Conservation (phyloP, 2,113 vertebrate genomes). For the Paradoxurus hermaphroditus region DNA sequence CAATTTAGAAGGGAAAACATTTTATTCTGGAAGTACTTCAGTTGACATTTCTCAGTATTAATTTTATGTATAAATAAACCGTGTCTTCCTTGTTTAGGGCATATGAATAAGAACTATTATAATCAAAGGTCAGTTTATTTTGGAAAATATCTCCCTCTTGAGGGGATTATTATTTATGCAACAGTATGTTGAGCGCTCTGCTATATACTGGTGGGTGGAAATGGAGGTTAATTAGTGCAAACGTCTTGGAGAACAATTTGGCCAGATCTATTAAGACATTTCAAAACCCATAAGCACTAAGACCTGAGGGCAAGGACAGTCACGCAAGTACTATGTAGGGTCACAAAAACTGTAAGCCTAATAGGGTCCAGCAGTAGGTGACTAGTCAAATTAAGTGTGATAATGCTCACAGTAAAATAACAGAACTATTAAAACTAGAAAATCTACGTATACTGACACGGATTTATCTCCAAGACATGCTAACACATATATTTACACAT, state of each 20-base stretch:
- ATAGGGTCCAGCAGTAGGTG: not conserved
- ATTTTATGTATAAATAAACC: not conserved
- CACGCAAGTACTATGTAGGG: not conserved
- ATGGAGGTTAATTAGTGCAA: not conserved
- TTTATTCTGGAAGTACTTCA: not conserved
- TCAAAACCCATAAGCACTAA: not conserved
- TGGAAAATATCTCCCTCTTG: constrained; percentile 17
- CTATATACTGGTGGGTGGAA: not conserved
- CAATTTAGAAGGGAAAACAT: not conserved
- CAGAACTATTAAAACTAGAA: not conserved
- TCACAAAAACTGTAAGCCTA: not conserved
- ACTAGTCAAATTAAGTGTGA: not conserved
- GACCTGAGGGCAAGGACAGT: not conserved
- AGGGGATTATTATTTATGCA: not conserved
- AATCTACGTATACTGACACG: not conserved
- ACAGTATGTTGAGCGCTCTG: not conserved
- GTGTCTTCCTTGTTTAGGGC: not conserved
- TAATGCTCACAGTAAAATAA: not conserved
- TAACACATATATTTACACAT: not conserved
- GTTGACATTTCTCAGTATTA: not conserved
- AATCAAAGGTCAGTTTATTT: constrained; percentile 27
- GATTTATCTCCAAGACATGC: not conserved
- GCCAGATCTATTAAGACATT: not conserved
- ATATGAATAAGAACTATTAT: not conserved
- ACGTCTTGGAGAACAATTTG: not conserved